Percentiles rank a stretch among this genome's conserved stretches.
Evolutionary conservation across 2,888 invertebrate genomes (phyloP).

Genomic region (Calliscelio sp.): DNA sequence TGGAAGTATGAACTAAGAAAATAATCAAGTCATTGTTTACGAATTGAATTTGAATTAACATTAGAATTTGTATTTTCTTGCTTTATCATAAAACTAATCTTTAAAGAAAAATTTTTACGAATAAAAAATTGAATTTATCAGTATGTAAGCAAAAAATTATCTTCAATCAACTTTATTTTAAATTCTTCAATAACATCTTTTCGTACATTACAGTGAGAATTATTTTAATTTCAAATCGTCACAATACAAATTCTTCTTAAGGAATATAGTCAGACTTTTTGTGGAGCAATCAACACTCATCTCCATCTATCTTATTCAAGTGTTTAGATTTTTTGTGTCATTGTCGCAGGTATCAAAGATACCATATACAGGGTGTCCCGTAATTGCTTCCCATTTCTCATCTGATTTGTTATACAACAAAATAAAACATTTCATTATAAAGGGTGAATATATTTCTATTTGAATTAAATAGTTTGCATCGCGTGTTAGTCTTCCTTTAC

Average conservation of each 20-base stretch:
- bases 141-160: neutral
- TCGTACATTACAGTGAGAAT: neutral
- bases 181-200: neutral
- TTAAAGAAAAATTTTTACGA: too few species aligned
- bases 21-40: too few species aligned
- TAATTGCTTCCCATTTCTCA: too few species aligned
- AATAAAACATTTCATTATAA: too few species aligned
- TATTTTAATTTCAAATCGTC: constrained; percentile 33
- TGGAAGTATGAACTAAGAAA: neutral
- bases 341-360: constrained; percentile 56
- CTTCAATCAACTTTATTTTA: neutral
- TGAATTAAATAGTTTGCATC: too few species aligned
- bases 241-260: constrained; percentile 33
- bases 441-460: too few species aligned
- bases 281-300: constrained; percentile 57
- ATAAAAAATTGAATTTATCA: too few species aligned
- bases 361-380: constrained; percentile 54
- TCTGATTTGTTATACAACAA: too few species aligned
- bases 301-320: constrained; percentile 66
- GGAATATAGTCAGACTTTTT: constrained; percentile 47
- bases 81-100: too few species aligned
- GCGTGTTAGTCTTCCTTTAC: too few species aligned
- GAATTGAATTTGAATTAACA: too few species aligned
- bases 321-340: constrained; percentile 69
- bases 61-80: too few species aligned